A percentile compares a stretch with the other conserved stretches of the same genome.
phyloP scores from a whole-genome alignment of 2,888 invertebrate species.

The Rhopalosiphum nymphaeae region DNA sequence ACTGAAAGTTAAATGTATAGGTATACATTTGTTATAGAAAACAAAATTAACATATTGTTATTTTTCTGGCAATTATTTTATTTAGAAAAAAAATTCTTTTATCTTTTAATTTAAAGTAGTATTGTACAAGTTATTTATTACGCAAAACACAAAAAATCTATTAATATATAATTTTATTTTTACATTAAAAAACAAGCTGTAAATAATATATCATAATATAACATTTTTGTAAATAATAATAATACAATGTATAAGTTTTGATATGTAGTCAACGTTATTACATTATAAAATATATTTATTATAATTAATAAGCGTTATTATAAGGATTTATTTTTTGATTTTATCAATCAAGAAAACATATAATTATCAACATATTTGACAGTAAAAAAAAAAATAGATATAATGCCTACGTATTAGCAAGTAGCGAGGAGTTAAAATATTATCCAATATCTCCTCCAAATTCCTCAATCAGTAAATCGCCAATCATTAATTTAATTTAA shows the following conservation, averaged over 20 bases:
- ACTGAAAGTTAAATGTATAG: not conserved
- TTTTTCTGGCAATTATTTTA: conserved; percentile 38
- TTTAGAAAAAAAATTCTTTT: conserved; percentile 24
- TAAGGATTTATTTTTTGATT: not conserved
- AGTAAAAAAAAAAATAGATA: not conserved
- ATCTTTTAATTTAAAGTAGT: conserved; percentile 47
- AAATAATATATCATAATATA: not conserved
- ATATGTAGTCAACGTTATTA: not conserved
- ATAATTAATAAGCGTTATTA: no score
- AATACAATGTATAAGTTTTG: not conserved
- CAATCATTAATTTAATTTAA: not conserved
- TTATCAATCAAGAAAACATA: not conserved
- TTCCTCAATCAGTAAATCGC: not conserved
- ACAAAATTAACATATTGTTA: conserved; percentile 36
- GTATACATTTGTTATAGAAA: not conserved
- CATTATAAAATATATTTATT: not conserved
- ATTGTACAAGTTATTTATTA: conserved; percentile 16
- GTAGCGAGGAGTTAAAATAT: not conserved
- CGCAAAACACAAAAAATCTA: conserved; percentile 10
- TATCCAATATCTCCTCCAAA: not conserved
- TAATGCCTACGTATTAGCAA: not conserved
- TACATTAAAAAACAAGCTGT: not conserved
- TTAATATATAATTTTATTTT: conserved; percentile 25
- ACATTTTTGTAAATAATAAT: not conserved
- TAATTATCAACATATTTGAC: not conserved